Evolutionary conservation across 2,797 vertebrate species (phyloP).

Genomic region (Benthosema pterotum): DNA sequence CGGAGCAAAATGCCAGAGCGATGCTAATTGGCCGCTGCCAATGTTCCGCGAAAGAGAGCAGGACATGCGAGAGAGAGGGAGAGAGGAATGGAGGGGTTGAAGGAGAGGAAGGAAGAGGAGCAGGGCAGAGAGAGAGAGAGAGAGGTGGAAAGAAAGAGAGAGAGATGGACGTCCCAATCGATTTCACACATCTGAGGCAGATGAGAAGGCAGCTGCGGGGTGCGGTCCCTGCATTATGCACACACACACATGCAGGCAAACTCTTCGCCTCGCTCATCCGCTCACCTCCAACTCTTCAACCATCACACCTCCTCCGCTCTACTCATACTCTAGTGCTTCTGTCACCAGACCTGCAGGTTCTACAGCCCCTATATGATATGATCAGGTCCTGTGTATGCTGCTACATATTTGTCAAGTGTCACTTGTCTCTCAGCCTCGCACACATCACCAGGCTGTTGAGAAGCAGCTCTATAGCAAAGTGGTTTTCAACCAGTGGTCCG

Average conservation of each 20-base stretch:
- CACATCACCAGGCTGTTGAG: slow-evolving; percentile 51
- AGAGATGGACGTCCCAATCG: slow-evolving; percentile 48
- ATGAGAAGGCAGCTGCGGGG: slow-evolving; percentile 43
- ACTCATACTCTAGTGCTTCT: too few relatives aligned
- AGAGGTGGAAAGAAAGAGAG: slow-evolving; percentile 10
- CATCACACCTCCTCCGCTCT: not conserved
- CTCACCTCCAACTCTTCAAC: not conserved
- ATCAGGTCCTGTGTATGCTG: slow-evolving; percentile 41
- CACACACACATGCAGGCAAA: not conserved
- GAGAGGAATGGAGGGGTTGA: slow-evolving; percentile 9
- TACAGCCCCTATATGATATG: not conserved
- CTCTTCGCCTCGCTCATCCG: not conserved
- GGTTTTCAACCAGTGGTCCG: too few relatives aligned
- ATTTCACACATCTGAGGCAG: slow-evolving; percentile 50
- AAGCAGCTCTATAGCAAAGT: slow-evolving; percentile 20
- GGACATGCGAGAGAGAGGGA: not conserved
- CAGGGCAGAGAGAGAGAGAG: slow-evolving; percentile 6
- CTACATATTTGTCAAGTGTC: slow-evolving; percentile 44
- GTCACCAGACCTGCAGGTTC: not conserved
- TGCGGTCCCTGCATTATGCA: slow-evolving; percentile 46
- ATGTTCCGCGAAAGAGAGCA: slow-evolving; percentile 10
- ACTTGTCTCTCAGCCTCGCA: slow-evolving; percentile 6
- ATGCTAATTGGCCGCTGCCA: slow-evolving; percentile 61
- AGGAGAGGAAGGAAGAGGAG: not conserved
- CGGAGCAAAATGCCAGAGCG: slow-evolving; percentile 41